Base-by-base conservation (phyloP, 2,113 vertebrate genomes). In the Acinonyx jubatus region DNA sequence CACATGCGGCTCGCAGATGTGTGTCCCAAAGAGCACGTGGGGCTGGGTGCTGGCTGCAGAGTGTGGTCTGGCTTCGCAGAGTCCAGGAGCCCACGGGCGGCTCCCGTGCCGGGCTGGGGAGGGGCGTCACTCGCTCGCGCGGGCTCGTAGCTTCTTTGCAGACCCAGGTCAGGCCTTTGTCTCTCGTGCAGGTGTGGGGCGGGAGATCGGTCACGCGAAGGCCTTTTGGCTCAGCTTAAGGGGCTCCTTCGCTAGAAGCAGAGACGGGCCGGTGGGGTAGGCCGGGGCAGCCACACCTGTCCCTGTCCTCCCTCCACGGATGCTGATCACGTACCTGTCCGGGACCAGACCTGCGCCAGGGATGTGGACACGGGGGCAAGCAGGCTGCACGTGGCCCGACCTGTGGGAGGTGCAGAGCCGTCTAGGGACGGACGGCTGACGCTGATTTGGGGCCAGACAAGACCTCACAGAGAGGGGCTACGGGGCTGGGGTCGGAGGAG, bases 1-100 rank as follows among this genome's bases (percentile, higher is more conserved):
- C 89, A 41, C 98, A 97, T 31, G 76, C 93, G 94, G 97, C 73
- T 76, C 79, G 33, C 98, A 98, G 98, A 98, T 98, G 98, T 97
- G 95, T 87, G 73, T 85, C 93, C 96, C 74, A 61, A 48, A 4
- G 0, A 90, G 96, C 94, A 96, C 92, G 98, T 98, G 98, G 94
- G 85, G 81, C 14, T 33, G 95, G 73, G 31, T 1, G 1, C 50
- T 4, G 27, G 57, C 63, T 55, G 9, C 2, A 0, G 50, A 15
- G 18, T 0, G 0, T 1, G 8, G 27, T 1, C 21, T 0, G 7
- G 63, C 23, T 27, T 10, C 3, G 3, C 16, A 3, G 74, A 1
- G 50, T 11, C 0, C 16, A 9, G 74, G 79, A 68, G 73, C 65
- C 48, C 79, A 16, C 0, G 3, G n/a, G 27, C 25, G 6, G 73